phyloP scores from a whole-genome alignment of 2,797 vertebrate species.

The Sebastes paucispinis region DNA sequence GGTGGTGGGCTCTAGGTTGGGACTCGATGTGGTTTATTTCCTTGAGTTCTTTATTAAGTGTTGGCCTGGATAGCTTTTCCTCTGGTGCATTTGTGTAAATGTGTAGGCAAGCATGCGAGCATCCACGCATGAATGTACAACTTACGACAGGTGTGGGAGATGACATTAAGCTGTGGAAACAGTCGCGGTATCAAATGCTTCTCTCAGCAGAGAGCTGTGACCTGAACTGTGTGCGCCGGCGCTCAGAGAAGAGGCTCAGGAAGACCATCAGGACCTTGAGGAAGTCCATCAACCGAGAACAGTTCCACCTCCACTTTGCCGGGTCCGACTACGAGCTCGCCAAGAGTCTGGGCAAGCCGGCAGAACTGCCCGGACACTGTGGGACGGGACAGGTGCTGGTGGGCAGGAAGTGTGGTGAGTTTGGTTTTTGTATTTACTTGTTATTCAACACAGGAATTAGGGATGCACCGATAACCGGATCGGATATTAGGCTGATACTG shows the following conservation, averaged over 20 bases:
- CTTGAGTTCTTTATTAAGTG: background rate
- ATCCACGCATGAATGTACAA: slow-evolving; percentile 16
- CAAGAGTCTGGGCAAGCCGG: slow-evolving; percentile 77
- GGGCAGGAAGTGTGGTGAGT: slow-evolving; percentile 94
- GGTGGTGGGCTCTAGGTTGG: slow-evolving; percentile 49
- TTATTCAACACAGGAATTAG: background rate
- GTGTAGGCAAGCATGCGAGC: slow-evolving; percentile 37
- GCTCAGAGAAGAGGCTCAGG: slow-evolving; percentile 92
- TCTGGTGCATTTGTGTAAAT: slow-evolving; percentile 2
- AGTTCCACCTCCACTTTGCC: slow-evolving; percentile 90
- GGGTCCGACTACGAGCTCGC: slow-evolving; percentile 87
- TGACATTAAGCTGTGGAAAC: slow-evolving; percentile 42
- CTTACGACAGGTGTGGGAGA: background rate
- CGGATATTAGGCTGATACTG: too few species aligned
- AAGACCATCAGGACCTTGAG: slow-evolving; percentile 93
- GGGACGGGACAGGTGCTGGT: slow-evolving; percentile 83
- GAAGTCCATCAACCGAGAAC: slow-evolving; percentile 93
- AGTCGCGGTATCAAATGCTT: slow-evolving; percentile 68
- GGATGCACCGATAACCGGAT: too few species aligned
- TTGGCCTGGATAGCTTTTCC: slow-evolving; percentile 2
- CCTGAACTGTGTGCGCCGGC: slow-evolving; percentile 87
- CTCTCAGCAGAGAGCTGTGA: slow-evolving; percentile 91
- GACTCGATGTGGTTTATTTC: slow-evolving; percentile 10
- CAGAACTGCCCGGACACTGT: slow-evolving; percentile 84
- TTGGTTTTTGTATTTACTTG: background rate